phyloP scores from a whole-genome alignment of 2,113 vertebrate species.

The Rattus norvegicus region DNA sequence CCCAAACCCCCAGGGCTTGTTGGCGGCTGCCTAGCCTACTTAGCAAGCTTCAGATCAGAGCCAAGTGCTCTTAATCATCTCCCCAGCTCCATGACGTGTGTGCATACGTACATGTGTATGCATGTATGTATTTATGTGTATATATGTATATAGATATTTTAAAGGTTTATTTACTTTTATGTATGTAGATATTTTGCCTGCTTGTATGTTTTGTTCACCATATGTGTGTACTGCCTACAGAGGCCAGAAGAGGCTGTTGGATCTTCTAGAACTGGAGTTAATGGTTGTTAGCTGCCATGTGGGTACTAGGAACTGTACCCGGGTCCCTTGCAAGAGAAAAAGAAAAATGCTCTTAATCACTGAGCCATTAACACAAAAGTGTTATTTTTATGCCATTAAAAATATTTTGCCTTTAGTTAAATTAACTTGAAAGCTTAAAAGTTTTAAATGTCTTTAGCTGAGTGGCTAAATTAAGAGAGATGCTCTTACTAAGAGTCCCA shows the following conservation, averaged over 20 bases:
- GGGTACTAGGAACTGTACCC: neutral
- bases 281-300: neutral
- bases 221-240: neutral
- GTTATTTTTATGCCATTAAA: neutral
- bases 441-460: neutral
- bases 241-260: neutral
- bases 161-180: neutral
- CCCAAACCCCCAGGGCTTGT: neutral
- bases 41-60: neutral
- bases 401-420: conserved; percentile 11
- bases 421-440: neutral
- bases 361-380: neutral
- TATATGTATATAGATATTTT: neutral
- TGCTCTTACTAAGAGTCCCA: neutral
- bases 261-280: neutral
- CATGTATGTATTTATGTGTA: neutral
- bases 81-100: neutral
- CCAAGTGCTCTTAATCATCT: neutral
- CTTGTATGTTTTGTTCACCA: neutral
- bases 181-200: neutral
- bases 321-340: neutral
- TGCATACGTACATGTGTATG: neutral
- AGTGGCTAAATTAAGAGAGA: neutral
- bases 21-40: neutral
- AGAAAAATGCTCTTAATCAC: neutral